Conservation (phyloP, 30 jellyfish, hydroid and myxozoan species). For the Cassiopea xamachana region DNA sequence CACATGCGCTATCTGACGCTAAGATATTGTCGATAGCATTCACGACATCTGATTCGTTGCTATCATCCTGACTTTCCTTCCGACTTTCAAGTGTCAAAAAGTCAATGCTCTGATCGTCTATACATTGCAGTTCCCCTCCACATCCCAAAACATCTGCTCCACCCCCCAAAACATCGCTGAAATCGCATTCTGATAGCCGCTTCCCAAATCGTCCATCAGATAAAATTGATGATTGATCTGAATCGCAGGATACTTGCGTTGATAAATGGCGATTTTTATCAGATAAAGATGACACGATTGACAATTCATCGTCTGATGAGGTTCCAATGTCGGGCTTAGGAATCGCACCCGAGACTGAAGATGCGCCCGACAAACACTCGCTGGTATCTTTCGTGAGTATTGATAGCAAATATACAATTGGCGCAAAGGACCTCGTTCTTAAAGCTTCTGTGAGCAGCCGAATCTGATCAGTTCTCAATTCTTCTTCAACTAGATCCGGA, state of each 20-base stretch:
- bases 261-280: slow-evolving; percentile 11
- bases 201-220: slow-evolving; percentile 25
- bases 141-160: too few species aligned
- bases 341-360: not conserved
- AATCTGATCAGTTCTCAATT: slow-evolving; percentile 2
- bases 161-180: not conserved
- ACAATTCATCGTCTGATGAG: slow-evolving; percentile 1
- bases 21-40: slow-evolving; percentile 32
- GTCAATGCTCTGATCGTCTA: not conserved
- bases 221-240: slow-evolving; percentile 50
- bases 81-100: not conserved
- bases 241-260: slow-evolving; percentile 56
- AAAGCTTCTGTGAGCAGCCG: slow-evolving; percentile 57
- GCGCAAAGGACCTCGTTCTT: slow-evolving; percentile 55
- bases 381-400: slow-evolving; percentile 15
- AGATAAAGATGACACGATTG: slow-evolving; percentile 3
- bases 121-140: not conserved
- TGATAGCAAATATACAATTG: slow-evolving; percentile 33
- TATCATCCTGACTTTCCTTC: not conserved
- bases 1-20: slow-evolving; percentile 8
- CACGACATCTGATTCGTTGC: slow-evolving; percentile 7
- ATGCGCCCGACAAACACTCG: not conserved
- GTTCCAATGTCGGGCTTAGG: not conserved
- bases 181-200: slow-evolving; percentile 13
- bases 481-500: not conserved